Conservation (phyloP, 2,797 vertebrate species). For the Crenuchus spilurus region DNA sequence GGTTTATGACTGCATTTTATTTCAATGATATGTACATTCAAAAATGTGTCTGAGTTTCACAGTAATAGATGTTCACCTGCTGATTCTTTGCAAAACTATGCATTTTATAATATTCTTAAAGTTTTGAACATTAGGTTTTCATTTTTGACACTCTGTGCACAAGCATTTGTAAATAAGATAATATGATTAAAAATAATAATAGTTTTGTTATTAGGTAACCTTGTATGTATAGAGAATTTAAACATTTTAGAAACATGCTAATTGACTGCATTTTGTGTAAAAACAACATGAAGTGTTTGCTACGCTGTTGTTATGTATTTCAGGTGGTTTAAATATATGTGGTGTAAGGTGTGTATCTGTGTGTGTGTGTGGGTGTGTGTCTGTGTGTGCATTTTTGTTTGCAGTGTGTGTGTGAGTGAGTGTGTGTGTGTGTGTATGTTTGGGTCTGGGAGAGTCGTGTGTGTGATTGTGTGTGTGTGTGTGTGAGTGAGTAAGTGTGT, state of each 20-base stretch:
- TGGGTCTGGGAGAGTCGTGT: neutral
- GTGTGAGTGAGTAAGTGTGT: constrained; percentile 1
- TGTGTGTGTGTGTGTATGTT: too few species aligned
- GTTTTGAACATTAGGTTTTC: constrained; percentile 9
- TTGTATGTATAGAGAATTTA: constrained; percentile 6
- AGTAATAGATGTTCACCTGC: too few species aligned
- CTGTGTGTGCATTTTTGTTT: too few species aligned
- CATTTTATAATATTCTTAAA: neutral
- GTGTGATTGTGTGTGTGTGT: neutral
- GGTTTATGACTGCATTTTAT: too few species aligned
- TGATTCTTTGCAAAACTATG: too few species aligned
- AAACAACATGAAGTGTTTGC: constrained; percentile 12
- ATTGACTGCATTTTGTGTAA: neutral
- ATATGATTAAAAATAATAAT: neutral
- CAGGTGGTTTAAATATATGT: too few species aligned
- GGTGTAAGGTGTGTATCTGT: too few species aligned
- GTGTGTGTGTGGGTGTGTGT: too few species aligned
- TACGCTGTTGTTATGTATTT: too few species aligned
- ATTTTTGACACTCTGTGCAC: neutral
- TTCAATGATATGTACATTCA: too few species aligned
- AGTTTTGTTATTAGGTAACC: neutral
- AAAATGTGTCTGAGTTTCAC: too few species aligned
- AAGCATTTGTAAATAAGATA: constrained; percentile 4
- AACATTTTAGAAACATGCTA: constrained; percentile 2
- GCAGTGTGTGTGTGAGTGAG: too few species aligned